Evolutionary conservation across 2,888 invertebrate species (phyloP).

Genomic region (Alsophila aescularia): DNA sequence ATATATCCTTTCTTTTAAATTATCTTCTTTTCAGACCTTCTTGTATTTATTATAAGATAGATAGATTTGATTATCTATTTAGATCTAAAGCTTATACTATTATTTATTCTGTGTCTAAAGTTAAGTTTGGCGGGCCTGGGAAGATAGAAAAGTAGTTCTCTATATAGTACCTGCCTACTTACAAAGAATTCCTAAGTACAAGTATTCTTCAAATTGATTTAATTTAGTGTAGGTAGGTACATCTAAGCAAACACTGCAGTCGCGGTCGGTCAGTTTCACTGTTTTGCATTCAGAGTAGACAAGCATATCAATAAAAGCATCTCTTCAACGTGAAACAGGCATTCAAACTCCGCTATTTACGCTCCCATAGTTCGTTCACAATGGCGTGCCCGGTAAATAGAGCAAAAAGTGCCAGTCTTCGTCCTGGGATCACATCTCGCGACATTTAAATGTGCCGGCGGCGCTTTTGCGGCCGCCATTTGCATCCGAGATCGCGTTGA

Average conservation of each 20-base stretch:
- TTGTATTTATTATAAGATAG: too few species aligned
- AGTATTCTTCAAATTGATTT: not conserved
- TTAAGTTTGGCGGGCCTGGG: too few species aligned
- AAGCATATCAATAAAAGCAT: slow-evolving; percentile 24
- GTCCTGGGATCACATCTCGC: slow-evolving; percentile 55
- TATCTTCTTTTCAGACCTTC: too few species aligned
- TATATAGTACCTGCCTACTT: too few species aligned
- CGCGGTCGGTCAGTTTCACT: slow-evolving; percentile 23
- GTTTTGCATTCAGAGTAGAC: slow-evolving; percentile 10
- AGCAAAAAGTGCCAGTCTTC: slow-evolving; percentile 61
- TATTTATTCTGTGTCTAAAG: too few species aligned
- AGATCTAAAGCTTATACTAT: too few species aligned
- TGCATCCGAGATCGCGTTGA: slow-evolving; percentile 78
- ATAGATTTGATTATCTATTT: too few species aligned
- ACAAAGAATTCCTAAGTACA: too few species aligned
- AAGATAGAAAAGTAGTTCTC: too few species aligned
- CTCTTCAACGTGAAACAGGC: slow-evolving; percentile 24
- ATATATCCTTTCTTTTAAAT: too few species aligned
- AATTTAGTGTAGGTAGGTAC: not conserved
- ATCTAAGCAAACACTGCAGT: not conserved
- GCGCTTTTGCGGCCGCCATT: slow-evolving; percentile 75
- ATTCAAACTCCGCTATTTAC: slow-evolving; percentile 38
- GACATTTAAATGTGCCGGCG: slow-evolving; percentile 80
- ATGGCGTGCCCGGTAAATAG: slow-evolving; percentile 67
- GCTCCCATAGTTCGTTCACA: slow-evolving; percentile 52